Conservation (phyloP, 2,113 vertebrate genomes). For the Desmodus rotundus region DNA sequence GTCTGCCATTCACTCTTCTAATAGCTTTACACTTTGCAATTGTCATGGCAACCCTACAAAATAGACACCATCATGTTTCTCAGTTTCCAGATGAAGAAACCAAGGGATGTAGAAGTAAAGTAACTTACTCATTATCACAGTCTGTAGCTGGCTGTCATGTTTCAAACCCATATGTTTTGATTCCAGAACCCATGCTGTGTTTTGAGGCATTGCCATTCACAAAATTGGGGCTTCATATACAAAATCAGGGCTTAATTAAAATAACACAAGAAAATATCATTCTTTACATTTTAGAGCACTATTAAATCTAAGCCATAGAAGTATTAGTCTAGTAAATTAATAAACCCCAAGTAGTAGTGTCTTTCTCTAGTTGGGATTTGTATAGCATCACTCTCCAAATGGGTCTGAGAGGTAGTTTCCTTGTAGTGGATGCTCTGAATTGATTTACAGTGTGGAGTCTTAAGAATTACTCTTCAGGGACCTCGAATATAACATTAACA, state of each 20-base stretch:
- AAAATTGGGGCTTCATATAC: not conserved
- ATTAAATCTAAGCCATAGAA: not conserved
- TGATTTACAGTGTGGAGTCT: not conserved
- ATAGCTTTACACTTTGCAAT: not conserved
- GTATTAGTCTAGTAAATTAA: not conserved
- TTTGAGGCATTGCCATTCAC: not conserved
- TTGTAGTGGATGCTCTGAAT: not conserved
- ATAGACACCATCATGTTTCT: not conserved
- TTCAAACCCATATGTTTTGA: not conserved
- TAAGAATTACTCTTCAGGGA: not conserved
- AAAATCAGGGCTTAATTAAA: not conserved
- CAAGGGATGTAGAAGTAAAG: not conserved
- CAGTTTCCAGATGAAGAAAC: not conserved
- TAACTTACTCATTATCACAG: not conserved
- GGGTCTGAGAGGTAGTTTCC: not conserved
- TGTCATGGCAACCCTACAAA: not conserved
- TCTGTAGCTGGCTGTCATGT: not conserved
- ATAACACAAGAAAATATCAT: not conserved
- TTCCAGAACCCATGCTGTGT: not conserved
- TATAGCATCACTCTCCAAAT: not conserved
- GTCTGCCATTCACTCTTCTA: not conserved
- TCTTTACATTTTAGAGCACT: not conserved
- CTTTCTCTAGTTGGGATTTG: not conserved
- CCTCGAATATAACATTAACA: not conserved
- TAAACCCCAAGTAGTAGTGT: not conserved